Evolutionary conservation across 1,140 invertebrate genomes (phyloP), one percentile per base, ranked within the genome.

Genomic region (Drosophila willistoni): DNA sequence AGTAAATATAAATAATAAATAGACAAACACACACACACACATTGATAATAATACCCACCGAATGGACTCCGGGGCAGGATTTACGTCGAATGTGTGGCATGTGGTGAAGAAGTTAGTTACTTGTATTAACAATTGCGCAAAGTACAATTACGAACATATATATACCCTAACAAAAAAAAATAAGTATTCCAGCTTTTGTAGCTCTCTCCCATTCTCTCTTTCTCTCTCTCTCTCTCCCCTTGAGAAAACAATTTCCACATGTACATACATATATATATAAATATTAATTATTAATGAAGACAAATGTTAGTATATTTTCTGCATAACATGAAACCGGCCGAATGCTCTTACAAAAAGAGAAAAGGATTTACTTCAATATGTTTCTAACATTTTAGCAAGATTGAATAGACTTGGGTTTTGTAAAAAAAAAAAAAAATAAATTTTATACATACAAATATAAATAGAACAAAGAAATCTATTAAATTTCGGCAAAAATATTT

Each of bases 1-100:
- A 51, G 44, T 47, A 51, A 51, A 51, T 51, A 10, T 51, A 51
- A 51, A 51, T 51, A 47, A 47, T 47, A 51, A 22, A 51, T 51
- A 51, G 44, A 17, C 17, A 51, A 12, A 19, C 33, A n/a, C n/a
- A n/a, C 33, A 10, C 1, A 4, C 25, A 25, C 25, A 25, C 25
- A 44, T 44, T 44, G 4, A 44, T 7, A 17, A 14, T 17, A 47
- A 1, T 1, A 36, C 34, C 34, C 34, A 1, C 0, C 34, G 34
- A 29, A 51, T n/a, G 17, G 9, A 7, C 2, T 47, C 7, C n/a
- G 14, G 44, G 14, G 14, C 44, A 47, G 7, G 44, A 19, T n/a
- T 19, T 22, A 12, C 17, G 17, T 47, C 17, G 10, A n/a, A n/a
- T 47, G 3, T 36, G 36, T 39, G 14, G 17, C 42, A 44, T 44